These are phyloP conservation scores for Heliothis virescens DNA, from an alignment of 1,140 invertebrate genomes.

Conservation along the genomic window DNA sequence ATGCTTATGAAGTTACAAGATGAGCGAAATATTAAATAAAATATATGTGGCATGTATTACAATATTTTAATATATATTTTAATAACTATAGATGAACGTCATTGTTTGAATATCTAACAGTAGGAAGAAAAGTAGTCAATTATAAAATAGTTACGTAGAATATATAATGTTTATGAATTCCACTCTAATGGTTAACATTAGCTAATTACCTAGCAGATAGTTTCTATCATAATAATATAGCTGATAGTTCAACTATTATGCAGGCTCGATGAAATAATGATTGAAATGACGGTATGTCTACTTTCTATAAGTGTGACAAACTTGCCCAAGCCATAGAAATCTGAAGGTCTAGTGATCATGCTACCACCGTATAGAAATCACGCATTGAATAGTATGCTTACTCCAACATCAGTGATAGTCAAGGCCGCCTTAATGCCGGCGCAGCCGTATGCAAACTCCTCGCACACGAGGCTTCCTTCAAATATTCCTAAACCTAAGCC, in stretches of 20 bases:
- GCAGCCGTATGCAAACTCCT: slow-evolving; percentile 73
- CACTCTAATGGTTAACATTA: not conserved
- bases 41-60: no score
- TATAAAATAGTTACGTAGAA: no score
- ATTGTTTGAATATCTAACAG: no score
- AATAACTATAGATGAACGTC: no score
- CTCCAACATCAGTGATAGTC: slow-evolving; percentile 76
- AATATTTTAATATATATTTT: no score
- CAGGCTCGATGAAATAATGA: slow-evolving; percentile 2
- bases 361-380: slow-evolving; percentile 34
- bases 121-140: no score
- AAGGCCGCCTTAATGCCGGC: slow-evolving; percentile 77
- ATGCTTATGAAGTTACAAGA: no score
- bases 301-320: not conserved
- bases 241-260: not conserved
- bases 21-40: no score
- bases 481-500: slow-evolving; percentile 77
- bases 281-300: slow-evolving; percentile 9
- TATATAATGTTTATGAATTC: no score
- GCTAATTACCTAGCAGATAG: not conserved
- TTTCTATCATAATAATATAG: not conserved
- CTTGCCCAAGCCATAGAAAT: slow-evolving; percentile 2
- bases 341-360: not conserved
- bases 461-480: slow-evolving; percentile 67
- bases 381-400: slow-evolving; percentile 63